These are phyloP conservation scores for Neodiprion fabricii DNA, from an alignment of 1,140 invertebrate species.

Conservation along the genomic window DNA sequence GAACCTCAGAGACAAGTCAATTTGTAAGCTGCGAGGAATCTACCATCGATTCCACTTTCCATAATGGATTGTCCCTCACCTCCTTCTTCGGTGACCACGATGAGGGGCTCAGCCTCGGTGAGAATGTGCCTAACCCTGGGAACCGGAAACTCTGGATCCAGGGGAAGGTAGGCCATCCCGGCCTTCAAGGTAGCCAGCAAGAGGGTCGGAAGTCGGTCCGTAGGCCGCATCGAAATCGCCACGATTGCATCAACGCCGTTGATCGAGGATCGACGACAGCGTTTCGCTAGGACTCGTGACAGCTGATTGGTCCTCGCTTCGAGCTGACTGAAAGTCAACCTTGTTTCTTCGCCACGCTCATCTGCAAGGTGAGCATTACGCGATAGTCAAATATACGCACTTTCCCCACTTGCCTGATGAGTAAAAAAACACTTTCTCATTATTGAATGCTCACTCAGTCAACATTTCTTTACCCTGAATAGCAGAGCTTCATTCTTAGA, in stretches of 20 bases:
- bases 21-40: too few relatives aligned
- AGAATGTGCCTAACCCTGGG: slow-evolving; percentile 79
- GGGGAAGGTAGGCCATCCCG: slow-evolving; percentile 81
- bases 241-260: slow-evolving; percentile 71
- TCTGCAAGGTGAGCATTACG: slow-evolving; percentile 42
- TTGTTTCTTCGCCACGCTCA: slow-evolving; percentile 49
- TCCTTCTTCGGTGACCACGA: slow-evolving; percentile 72
- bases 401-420: too few relatives aligned
- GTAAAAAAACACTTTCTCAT: too few relatives aligned
- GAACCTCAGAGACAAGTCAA: too few relatives aligned
- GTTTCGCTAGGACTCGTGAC: slow-evolving; percentile 63
- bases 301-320: slow-evolving; percentile 67
- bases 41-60: too few relatives aligned
- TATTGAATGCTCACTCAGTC: too few relatives aligned
- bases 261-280: slow-evolving; percentile 40
- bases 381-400: too few relatives aligned
- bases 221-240: slow-evolving; percentile 78
- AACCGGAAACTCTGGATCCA: slow-evolving; percentile 78
- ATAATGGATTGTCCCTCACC: slow-evolving; percentile 17
- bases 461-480: too few relatives aligned
- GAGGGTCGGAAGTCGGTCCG: slow-evolving; percentile 71
- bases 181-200: slow-evolving; percentile 81
- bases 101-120: slow-evolving; percentile 73
- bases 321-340: slow-evolving; percentile 66
- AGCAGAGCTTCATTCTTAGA: too few relatives aligned